These are phyloP conservation scores for Cyclophora punctaria DNA, from an alignment of 2,888 invertebrate genomes.

Conservation along the genomic window DNA sequence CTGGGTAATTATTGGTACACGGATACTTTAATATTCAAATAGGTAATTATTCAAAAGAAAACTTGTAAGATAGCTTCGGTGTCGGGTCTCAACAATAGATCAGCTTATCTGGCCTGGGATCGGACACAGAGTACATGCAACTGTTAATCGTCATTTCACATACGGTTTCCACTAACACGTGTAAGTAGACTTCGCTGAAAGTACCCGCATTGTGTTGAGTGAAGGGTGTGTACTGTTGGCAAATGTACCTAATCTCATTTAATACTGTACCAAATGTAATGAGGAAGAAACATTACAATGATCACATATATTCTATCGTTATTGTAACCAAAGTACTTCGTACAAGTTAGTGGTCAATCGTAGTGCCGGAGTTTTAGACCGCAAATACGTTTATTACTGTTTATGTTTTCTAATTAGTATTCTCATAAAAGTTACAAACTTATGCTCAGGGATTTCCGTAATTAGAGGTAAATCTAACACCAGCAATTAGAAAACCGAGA, in stretches of 20 bases:
- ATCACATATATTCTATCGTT: too few relatives aligned
- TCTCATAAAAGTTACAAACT: too few relatives aligned
- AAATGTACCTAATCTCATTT: neutral
- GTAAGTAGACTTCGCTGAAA: conserved; percentile 51
- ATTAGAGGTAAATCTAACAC: too few relatives aligned
- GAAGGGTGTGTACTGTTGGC: conserved; percentile 20
- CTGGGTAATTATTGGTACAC: conserved; percentile 12
- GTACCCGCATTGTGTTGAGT: conserved; percentile 15
- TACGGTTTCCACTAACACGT: conserved; percentile 60
- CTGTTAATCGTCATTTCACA: conserved; percentile 74
- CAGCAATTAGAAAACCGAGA: too few relatives aligned
- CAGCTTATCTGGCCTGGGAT: conserved; percentile 49
- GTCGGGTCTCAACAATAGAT: conserved; percentile 47
- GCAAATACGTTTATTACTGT: too few relatives aligned
- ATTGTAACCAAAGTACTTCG: too few relatives aligned
- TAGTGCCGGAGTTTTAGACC: too few relatives aligned
- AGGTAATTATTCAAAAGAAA: conserved; percentile 11
- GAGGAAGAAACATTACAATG: too few relatives aligned
- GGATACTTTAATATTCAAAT: conserved; percentile 10
- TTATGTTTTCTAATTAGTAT: too few relatives aligned
- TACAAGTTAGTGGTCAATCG: too few relatives aligned
- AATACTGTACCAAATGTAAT: too few relatives aligned
- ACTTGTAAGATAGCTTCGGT: conserved; percentile 33
- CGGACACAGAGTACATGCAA: conserved; percentile 73
- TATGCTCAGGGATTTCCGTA: too few relatives aligned